phyloP scores from a whole-genome alignment of 2,888 invertebrate species.

The Coecobrya sp. region DNA sequence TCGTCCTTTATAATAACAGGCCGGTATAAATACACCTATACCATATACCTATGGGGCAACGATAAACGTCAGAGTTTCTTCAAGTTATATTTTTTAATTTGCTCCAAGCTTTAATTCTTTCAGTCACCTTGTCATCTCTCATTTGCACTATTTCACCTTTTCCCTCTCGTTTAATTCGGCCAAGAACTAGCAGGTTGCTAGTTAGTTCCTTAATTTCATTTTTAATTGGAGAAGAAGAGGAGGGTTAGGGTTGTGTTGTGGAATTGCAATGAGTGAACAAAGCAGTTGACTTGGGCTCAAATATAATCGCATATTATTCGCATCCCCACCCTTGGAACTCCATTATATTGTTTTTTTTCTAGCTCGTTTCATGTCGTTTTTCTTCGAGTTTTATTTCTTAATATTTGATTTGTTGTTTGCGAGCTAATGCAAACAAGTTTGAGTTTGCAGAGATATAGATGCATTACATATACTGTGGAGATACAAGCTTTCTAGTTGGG shows the following conservation, averaged over 20 bases:
- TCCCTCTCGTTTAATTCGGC: constrained; percentile 25
- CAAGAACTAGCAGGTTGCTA: not conserved
- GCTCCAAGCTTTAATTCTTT: constrained; percentile 72
- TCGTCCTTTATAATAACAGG: constrained; percentile 54
- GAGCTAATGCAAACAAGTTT: constrained; percentile 70
- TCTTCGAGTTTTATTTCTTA: constrained; percentile 32
- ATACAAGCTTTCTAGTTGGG: not conserved
- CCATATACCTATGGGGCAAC: constrained; percentile 20
- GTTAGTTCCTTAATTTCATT: constrained; percentile 54
- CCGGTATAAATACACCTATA: not conserved
- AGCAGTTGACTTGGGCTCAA: not conserved
- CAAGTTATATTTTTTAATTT: constrained; percentile 47
- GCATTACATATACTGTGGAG: not conserved
- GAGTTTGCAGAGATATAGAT: constrained; percentile 16
- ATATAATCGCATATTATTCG: constrained; percentile 17
- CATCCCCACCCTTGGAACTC: constrained; percentile 64
- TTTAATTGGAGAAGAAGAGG: constrained; percentile 52
- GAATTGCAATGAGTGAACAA: not conserved
- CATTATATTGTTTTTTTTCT: constrained; percentile 46
- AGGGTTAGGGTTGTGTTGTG: constrained; percentile 8
- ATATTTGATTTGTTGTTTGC: constrained; percentile 66
- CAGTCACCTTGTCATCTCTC: constrained; percentile 75
- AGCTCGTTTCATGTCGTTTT: constrained; percentile 45
- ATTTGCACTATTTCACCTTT: constrained; percentile 74
- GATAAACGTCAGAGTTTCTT: not conserved